Evolutionary conservation across 2,113 vertebrate genomes (phyloP), one percentile per base, ranked within the genome.

Genomic region (Caretta caretta): DNA sequence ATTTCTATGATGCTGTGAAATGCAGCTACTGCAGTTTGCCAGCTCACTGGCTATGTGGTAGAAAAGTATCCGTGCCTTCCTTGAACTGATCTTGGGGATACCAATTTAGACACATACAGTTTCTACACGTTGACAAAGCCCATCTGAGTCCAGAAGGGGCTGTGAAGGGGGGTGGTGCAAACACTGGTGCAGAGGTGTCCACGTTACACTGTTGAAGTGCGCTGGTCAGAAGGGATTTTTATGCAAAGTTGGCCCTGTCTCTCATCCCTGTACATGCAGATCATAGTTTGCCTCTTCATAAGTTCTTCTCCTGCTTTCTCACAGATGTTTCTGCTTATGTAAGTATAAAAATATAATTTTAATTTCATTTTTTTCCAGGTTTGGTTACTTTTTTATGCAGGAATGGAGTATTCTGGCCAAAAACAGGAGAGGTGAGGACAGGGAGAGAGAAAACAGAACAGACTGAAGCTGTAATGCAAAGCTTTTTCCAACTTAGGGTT

Each of bases 291-390:
- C 29, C 78, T 72, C 51, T 88, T 50, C 83, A 86, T 82, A 95
- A 89, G 92, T 88, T 78, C 81, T 97, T 50, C 81, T 95, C 78
- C 1, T 6, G 12, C 79, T 94, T 93, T 88, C 89, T 95, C 94
- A 86, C 38, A 95, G 83, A 88, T 91, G 89, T 89, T 96, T 97
- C 83, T 48, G 84, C 87, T 95, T 65, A 91, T 69, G 35, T 4
- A 62, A 3, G 65, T 84, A 86, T 5, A 5, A 22, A 51, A 53
- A 5, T 29, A 79, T 59, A 56, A 31, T 4, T 88, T 46, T 91
- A 94, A 93, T 80, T 46, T 11, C 25, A 86, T 31, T 20, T 94
- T 5, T 72, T 38, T 93, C 94, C 19, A 38, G 35, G 14, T 72
- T 42, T 38, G 20, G n/a, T 38, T 38, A 10, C 11, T 72, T 42